phyloP scores from a whole-genome alignment of 2,797 vertebrate genomes.

The Ceryle rudis region DNA sequence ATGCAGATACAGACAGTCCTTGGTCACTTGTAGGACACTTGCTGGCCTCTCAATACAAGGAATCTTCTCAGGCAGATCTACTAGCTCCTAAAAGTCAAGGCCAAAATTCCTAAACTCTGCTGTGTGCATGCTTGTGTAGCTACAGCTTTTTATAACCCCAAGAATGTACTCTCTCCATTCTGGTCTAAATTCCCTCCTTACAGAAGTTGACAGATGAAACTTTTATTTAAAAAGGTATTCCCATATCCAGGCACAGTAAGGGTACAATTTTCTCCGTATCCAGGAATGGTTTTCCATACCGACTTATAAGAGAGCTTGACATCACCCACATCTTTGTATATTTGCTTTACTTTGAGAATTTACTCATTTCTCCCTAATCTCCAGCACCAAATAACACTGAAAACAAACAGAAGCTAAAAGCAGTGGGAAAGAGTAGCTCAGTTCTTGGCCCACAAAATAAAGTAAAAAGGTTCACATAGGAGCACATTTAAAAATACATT shows the following conservation, averaged over 20 bases:
- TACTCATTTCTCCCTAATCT: not conserved
- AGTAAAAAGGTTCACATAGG: not conserved
- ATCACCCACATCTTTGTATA: not conserved
- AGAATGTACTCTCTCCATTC: not conserved
- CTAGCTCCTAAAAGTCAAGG: not conserved
- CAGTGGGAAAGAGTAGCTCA: not conserved
- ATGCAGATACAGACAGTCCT: not conserved
- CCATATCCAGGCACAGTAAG: not conserved
- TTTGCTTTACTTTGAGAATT: not conserved
- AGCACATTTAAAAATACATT: not conserved
- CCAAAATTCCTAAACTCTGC: not conserved
- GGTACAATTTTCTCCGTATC: not conserved
- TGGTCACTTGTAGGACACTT: not conserved
- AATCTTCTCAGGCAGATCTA: not conserved
- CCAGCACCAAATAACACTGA: not conserved
- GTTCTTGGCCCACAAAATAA: not conserved
- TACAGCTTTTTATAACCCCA: not conserved
- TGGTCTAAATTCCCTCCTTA: not conserved
- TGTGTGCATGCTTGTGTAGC: not conserved
- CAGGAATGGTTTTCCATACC: not conserved
- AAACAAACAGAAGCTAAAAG: not conserved
- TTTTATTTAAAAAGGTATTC: not conserved
- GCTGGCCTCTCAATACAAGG: not conserved
- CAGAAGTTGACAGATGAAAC: not conserved
- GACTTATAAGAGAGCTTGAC: not conserved